Evolutionary conservation across 2,888 invertebrate species (phyloP).

Genomic region (Lordiphosa fenestrarum): DNA sequence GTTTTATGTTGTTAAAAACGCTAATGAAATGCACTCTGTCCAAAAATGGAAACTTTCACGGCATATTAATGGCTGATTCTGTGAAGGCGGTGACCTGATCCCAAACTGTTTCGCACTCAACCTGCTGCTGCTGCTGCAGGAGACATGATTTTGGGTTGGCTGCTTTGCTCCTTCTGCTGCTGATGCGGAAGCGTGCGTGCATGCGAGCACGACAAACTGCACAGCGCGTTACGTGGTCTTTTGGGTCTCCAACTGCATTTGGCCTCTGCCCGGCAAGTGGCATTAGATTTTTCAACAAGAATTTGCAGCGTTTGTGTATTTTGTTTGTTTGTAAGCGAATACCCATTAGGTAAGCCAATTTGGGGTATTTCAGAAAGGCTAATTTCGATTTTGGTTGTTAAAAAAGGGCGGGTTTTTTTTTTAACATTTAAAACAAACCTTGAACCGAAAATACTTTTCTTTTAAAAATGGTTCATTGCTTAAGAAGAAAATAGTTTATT

Average conservation of each 20-base stretch:
- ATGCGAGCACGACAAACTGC: slow-evolving; percentile 66
- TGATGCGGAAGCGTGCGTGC: slow-evolving; percentile 59
- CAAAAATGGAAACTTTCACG: slow-evolving; percentile 32
- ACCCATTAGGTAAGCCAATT: slow-evolving; percentile 3
- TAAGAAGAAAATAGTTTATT: no score
- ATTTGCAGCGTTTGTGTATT: slow-evolving; percentile 57
- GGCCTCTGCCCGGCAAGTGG: slow-evolving; percentile 32
- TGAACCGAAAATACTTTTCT: no score
- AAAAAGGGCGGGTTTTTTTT: no score
- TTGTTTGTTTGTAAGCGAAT: slow-evolving; percentile 15
- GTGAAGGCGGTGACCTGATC: slow-evolving; percentile 37
- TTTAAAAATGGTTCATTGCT: no score
- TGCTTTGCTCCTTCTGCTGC: slow-evolving; percentile 5
- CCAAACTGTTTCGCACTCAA: slow-evolving; percentile 34
- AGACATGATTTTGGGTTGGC: slow-evolving; percentile 55
- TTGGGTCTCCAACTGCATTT: slow-evolving; percentile 6
- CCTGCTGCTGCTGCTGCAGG: slow-evolving; percentile 4
- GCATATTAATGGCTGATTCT: slow-evolving; percentile 44
- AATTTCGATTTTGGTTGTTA: neutral
- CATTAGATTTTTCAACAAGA: slow-evolving; percentile 66
- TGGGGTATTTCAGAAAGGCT: slow-evolving; percentile 16
- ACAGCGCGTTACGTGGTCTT: slow-evolving; percentile 53
- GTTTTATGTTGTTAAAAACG: slow-evolving; percentile 62
- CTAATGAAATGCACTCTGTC: slow-evolving; percentile 61
- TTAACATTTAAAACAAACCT: no score